Evolutionary conservation across 2,797 vertebrate genomes (phyloP).

Genomic region (Pseudopleuronectes americanus): DNA sequence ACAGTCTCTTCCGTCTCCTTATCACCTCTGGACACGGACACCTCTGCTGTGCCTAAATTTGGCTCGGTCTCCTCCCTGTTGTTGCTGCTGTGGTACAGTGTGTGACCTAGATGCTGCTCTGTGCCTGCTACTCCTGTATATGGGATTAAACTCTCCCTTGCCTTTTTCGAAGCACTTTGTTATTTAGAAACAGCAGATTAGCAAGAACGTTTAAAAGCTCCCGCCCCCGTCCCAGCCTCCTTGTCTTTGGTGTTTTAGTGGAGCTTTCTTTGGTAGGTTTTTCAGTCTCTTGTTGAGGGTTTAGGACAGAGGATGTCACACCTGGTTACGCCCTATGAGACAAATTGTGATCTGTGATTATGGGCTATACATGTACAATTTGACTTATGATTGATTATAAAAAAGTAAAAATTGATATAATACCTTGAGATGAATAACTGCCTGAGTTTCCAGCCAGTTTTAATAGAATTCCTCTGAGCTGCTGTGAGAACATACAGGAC

Average conservation of each 20-base stretch:
- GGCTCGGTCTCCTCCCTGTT: conserved; percentile 50
- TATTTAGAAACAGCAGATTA: conserved; percentile 77
- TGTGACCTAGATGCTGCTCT: conserved; percentile 72
- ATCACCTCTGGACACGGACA: conserved; percentile 71
- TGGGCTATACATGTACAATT: too few species aligned
- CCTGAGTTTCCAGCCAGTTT: too few species aligned
- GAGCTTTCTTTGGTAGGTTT: conserved; percentile 38
- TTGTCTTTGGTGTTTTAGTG: conserved; percentile 44
- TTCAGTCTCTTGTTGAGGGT: too few species aligned
- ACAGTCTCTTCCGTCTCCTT: conserved; percentile 52
- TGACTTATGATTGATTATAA: too few species aligned
- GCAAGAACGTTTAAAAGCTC: conserved; percentile 52
- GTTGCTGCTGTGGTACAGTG: conserved; percentile 43
- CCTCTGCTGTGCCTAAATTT: conserved; percentile 71
- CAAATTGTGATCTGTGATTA: too few species aligned
- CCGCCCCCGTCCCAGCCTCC: conserved; percentile 21
- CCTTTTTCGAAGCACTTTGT: conserved; percentile 55
- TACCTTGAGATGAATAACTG: background rate
- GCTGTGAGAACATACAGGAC: conserved; percentile 47
- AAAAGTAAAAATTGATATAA: background rate
- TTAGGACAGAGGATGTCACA: too few species aligned
- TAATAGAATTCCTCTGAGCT: background rate
- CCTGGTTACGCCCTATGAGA: too few species aligned
- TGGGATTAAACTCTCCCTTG: conserved; percentile 64
- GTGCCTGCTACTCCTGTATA: conserved; percentile 61